Base-by-base conservation (phyloP, 2,113 vertebrate genomes). In the Gopherus flavomarginatus region DNA sequence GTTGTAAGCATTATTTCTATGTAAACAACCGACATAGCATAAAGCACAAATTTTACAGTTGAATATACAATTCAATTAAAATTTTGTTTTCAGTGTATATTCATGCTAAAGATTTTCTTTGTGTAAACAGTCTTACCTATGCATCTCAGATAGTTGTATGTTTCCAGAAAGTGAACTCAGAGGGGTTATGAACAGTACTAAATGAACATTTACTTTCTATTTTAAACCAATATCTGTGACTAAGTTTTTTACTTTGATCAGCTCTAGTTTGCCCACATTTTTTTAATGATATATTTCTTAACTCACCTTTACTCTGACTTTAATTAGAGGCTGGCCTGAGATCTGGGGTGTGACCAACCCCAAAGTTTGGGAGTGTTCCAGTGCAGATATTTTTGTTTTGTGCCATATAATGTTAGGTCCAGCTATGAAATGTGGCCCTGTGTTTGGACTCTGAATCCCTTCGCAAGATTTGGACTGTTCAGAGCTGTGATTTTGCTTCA, bases 301-400 rank as follows among this genome's bases (percentile, higher is more conserved):
- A 21, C 72, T 75, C 38, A 26, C 26, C 49, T 54, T 26, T 80
- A 72, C 56, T 44, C 1, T 65, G 83, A 29, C 57, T 80, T 21
- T 54, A 24, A 7, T 11, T 13, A 78, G 31, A 59, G 31, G 16
- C 11, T 77, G 21, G 38, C 54, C 54, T 6, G 21, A 75, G 78
- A n/a, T 75, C 19, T 75, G 72, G 38, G 17, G 19, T 1, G 1
- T 21, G 3, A 0, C 1, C 11, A 27, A 65, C 52, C 50, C 11
- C 0, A 1, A 35, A 86, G 11, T 22, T 49, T 65, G 24, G 24
- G 42, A 47, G 7, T 2, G 49, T n/a, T 77, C 27, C 83, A 3
- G 1, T 16, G 29, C 27, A 29, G 21, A 38, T n/a, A 17, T 57
- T 62, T 35, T 13, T 0, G 11, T 72, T 26, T 26, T 19, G 9